Percentiles rank a stretch among this genome's conserved stretches.
Evolutionary conservation across 2,888 invertebrate genomes (phyloP).

Genomic region (Ormyrus rosae): DNA sequence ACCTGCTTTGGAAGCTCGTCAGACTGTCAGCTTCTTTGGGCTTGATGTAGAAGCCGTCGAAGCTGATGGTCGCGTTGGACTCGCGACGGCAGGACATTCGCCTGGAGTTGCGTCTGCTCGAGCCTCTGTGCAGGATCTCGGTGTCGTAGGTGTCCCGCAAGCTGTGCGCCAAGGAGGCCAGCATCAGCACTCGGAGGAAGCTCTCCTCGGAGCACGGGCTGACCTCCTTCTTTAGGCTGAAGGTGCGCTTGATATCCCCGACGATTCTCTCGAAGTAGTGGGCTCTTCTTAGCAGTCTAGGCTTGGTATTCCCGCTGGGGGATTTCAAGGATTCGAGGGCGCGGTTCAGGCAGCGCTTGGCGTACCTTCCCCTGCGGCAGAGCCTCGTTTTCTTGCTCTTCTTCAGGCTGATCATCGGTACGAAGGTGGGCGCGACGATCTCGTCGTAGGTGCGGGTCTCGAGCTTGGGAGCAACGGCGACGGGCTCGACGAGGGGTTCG

Average conservation of each 20-base stretch:
- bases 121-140: slow-evolving; percentile 53
- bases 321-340: slow-evolving; percentile 33
- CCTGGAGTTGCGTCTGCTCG: slow-evolving; percentile 50
- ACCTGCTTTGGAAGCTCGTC: slow-evolving; percentile 40
- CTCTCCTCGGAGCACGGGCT: slow-evolving; percentile 42
- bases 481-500: not conserved
- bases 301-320: slow-evolving; percentile 16
- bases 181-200: slow-evolving; percentile 34
- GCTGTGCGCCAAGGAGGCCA: slow-evolving; percentile 44
- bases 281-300: slow-evolving; percentile 45
- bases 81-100: slow-evolving; percentile 35
- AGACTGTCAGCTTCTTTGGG: not conserved
- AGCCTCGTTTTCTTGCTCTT: slow-evolving; percentile 16
- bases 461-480: not conserved
- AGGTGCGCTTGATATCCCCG: slow-evolving; percentile 46
- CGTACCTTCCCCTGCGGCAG: slow-evolving; percentile 47
- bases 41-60: slow-evolving; percentile 22
- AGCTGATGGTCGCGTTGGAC: slow-evolving; percentile 15
- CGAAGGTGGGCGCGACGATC: not conserved
- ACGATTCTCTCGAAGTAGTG: slow-evolving; percentile 62
- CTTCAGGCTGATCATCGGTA: too few species aligned
- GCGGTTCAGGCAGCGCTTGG: slow-evolving; percentile 42
- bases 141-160: slow-evolving; percentile 51
- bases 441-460: not conserved
- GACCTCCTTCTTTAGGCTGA: not conserved